Evolutionary conservation across 2,113 vertebrate genomes (phyloP), one percentile per base, ranked within the genome.

Genomic region (Petroica traversi): DNA sequence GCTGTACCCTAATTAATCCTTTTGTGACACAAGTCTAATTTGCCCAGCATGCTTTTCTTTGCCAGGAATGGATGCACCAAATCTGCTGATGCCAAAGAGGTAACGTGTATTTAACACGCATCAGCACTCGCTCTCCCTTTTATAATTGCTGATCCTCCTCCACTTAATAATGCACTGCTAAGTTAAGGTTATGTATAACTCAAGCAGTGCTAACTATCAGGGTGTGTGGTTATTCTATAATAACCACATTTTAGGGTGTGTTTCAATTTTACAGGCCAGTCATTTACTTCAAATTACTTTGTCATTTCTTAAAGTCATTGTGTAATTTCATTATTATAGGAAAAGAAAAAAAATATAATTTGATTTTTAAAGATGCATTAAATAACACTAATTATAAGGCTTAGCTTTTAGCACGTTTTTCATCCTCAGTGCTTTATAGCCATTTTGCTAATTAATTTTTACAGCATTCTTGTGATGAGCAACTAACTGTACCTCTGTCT

Each of bases 271-370:
- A 96, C 77, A 80, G 84, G 83, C 89, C 83, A 93, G 66, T 92
- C 85, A 96, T 96, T 96, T 93, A 91, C 69, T 96, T 92, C 88
- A 71, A 92, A 97, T 95, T 97, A 93, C 87, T 92, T 92, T 93
- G 84, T 75, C 63, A 73, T 93, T 92, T 92, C 91, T 95, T 86
- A 85, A 87, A 94, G 87, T 33, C 51, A 76, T 95, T 96, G 78
- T 92, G 91, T 95, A 96, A 95, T 93, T 85, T 89, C 62, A 87
- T 93, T 92, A 80, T 73, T 62, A 95, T 91, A 89, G 74, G 81
- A 64, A 72, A 88, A 84, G 54, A 57, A 71, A 73, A 78, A 78
- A 63, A 91, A 38, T 38, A 94, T 72, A 92, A 95, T 86, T 88
- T 95, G 64, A 91, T 88, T 95, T 94, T 94, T 85, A 94, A 93